Percentiles rank a stretch among this genome's conserved stretches.
phyloP scores from a whole-genome alignment of 2,888 invertebrate species.

The Polymixis lichenea region DNA sequence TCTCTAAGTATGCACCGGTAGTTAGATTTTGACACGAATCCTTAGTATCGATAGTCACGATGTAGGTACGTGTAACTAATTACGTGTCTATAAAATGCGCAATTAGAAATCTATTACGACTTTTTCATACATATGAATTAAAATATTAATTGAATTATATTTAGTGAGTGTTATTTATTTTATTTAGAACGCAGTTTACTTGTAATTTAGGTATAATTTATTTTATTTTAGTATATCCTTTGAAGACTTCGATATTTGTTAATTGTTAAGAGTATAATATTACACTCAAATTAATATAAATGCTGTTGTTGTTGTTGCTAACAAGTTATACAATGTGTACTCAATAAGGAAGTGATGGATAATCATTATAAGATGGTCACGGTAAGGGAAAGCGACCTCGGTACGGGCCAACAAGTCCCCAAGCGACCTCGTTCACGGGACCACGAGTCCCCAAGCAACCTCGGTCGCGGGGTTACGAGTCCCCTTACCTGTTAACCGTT shows the following conservation, averaged over 20 bases:
- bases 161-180: conserved; percentile 44
- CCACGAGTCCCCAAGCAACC: conserved; percentile 19
- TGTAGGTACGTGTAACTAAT: conserved; percentile 70
- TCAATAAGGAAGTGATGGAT: conserved; percentile 79
- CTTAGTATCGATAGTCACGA: conserved; percentile 75
- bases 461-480: conserved; percentile 50
- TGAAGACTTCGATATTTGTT: conserved; percentile 77
- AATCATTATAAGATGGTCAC: conserved; percentile 70
- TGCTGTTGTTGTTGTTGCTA: conserved; percentile 91
- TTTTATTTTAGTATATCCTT: conserved; percentile 56
- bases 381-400: conserved; percentile 58
- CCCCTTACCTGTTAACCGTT: conserved; percentile 61
- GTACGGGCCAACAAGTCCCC: conserved; percentile 55
- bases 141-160: conserved; percentile 51
- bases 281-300: conserved; percentile 86
- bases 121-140: conserved; percentile 47
- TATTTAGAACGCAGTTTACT: conserved; percentile 43
- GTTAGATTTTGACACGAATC: conserved; percentile 82
- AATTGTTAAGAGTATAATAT: conserved; percentile 81
- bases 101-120: conserved; percentile 71
- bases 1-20: conserved; percentile 78
- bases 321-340: conserved; percentile 88
- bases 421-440: conserved; percentile 56
- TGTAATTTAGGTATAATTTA: conserved; percentile 49
- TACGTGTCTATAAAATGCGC: conserved; percentile 81